Base-by-base conservation (phyloP, 2,113 vertebrate species). In the Myotis yumanensis region DNA sequence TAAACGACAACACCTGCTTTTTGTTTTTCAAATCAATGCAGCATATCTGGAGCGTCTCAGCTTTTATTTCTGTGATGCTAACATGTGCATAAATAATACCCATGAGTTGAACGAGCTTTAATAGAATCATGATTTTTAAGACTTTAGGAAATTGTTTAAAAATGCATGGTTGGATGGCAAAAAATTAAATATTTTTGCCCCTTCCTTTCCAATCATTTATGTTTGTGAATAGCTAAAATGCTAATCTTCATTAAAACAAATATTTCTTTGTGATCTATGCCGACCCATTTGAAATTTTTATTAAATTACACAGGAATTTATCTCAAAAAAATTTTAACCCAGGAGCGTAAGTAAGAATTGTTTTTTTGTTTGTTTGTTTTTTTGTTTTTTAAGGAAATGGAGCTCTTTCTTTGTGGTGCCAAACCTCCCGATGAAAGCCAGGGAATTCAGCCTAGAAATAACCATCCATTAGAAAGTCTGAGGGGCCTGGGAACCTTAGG, bases 231-330 rank as follows among this genome's bases (percentile, higher is more conserved):
- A 90, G 52, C 40, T 84, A 82, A 95, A 68, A 92, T 72, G 40
- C n/a, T 82, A 80, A 86, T 35, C 43, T 94, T 89, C n/a, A 66
- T 80, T 54, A 95, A 86, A 90, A 86, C 85, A 90, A 90, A 37
- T 37, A 14, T 76, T 83, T 66, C 54, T 57, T 52, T 54, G n/a
- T 89, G 71, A 88, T 51, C 22, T 18, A 32, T 80, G 80, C 57
- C 30, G 66, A 81, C 40, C 4, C 20, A 62, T 80, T 89, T 66
- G 64, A 35, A 64, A 77, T 91, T 91, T 90, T 89, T 95, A 75
- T 71, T 95, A 86, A 89, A 40, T 23, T 90, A 85, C 54, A 84
- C 7, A 88, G 9, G 32, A 64, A 77, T 93, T 93, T 90, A 69
- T 28, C 73, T 94, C 57, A 64, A 86, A 93, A 69, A 71, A 14